Conservation (phyloP, 1,140 invertebrate genomes). For the Stegodyphus dumicola region DNA sequence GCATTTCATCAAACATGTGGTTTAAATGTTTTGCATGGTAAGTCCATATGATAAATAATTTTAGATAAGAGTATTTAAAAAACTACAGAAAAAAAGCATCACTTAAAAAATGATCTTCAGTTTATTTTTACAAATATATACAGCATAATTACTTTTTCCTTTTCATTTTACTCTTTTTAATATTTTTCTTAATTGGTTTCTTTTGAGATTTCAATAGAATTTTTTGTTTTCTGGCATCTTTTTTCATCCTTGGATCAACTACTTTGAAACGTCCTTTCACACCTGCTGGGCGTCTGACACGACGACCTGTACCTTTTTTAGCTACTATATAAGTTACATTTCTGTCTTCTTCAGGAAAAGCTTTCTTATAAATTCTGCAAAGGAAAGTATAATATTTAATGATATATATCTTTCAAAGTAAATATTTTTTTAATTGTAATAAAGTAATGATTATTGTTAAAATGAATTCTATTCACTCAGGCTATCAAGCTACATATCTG, state of each 20-base stretch:
- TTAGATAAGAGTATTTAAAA: no score
- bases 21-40: no score
- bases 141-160: neutral
- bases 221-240: conserved; percentile 74
- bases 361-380: conserved; percentile 91
- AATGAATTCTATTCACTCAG: no score
- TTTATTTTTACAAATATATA: no score
- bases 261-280: conserved; percentile 93
- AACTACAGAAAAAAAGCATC: no score
- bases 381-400: neutral
- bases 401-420: no score
- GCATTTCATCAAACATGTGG: no score
- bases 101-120: no score
- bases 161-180: conserved; percentile 1
- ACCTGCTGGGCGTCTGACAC: conserved; percentile 81
- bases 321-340: conserved; percentile 94
- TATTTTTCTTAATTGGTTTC: neutral
- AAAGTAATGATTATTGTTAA: no score
- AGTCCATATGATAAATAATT: no score
- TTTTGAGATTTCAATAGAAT: neutral
- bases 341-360: conserved; percentile 78
- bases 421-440: no score
- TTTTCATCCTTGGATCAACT: conserved; percentile 96
- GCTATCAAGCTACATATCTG: no score
- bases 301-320: conserved; percentile 87